Base-by-base conservation (phyloP, 2,113 vertebrate species). In the Coptodon rendalli region DNA sequence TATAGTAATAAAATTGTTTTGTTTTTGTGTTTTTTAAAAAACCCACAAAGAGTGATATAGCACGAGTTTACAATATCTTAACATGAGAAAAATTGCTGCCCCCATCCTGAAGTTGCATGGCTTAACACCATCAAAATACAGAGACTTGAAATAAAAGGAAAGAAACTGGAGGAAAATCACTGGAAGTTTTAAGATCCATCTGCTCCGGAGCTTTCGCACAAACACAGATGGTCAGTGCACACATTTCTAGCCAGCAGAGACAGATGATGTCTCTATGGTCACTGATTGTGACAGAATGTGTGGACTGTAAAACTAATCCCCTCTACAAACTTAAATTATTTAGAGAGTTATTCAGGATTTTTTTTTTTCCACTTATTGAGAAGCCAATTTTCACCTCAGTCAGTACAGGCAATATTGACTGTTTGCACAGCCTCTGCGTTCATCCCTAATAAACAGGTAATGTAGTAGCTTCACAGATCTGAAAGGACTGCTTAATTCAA, bases 21-120 rank as follows among this genome's bases (percentile, higher is more conserved):
- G 22, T 22, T 22, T 22, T 22, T 22, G 22, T 8, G 3, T 36
- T 36, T 34, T 34, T 0, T 0, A 0, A 24, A 43, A 10, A 2
- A 0, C 5, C n/a, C 40, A 73, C 22, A 45, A 48, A 73, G 8
- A 48, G 68, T 3, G 40, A 27, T 45, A 45, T 22, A 73, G 68
- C 8, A 27, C 1, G 9, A 76, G 24, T 76, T 76, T 19, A 78
- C 45, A n/a, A 31, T 50, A 78, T n/a, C 17, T 31, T 52, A 29
- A 50, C 24, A 50, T 29, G 45, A 78, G 73, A 78, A 52, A 31
- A 78, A 50, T 78, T 52, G 31, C 45, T 78, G 17, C 45, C 73
- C 73, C 48, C 10, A n/a, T 52, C 0, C 0, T 52, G 45, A 34
- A 52, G 27, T 52, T 4, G 10, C 27, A 78, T 34, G 45, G 10